Percentiles rank a stretch among this genome's conserved stretches.
These are phyloP conservation scores for Ptychochromis oligacanthus DNA, from an alignment of 2,113 vertebrate species.

Conservation along the genomic window DNA sequence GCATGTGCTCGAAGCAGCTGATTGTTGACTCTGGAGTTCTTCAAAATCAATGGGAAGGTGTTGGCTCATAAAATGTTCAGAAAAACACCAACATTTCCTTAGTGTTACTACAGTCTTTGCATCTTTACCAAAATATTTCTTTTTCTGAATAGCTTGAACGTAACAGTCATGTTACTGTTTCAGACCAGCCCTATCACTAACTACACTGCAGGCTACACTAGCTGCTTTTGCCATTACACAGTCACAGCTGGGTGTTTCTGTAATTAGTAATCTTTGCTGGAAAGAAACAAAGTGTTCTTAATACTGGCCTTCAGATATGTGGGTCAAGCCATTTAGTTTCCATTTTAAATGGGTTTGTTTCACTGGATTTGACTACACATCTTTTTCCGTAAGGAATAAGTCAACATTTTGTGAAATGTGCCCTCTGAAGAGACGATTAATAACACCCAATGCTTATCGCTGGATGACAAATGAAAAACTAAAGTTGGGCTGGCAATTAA, in stretches of 20 bases:
- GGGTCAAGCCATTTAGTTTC: background rate
- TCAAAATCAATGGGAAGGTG: background rate
- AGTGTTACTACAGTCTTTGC: background rate
- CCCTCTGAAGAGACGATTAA: background rate
- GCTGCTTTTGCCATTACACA: background rate
- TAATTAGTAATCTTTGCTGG: background rate
- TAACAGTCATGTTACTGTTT: background rate
- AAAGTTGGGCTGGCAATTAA: too few species aligned
- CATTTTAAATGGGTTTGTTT: background rate
- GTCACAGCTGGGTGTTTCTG: background rate
- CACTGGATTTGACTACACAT: background rate
- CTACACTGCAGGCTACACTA: background rate
- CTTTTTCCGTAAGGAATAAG: background rate
- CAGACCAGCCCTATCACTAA: background rate
- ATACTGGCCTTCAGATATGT: background rate
- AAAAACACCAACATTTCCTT: background rate
- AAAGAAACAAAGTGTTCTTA: background rate
- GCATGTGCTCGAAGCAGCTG: conserved; percentile 7
- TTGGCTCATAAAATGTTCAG: background rate
- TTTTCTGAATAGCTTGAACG: background rate
- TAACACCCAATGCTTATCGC: background rate
- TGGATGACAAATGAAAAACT: too few species aligned
- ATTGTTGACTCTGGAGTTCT: conserved; percentile 26
- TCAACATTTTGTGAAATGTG: background rate
- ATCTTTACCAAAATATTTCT: accelerated